These are phyloP conservation scores for Misgurnus anguillicaudatus DNA, from an alignment of 2,113 vertebrate genomes.

Conservation along the genomic window DNA sequence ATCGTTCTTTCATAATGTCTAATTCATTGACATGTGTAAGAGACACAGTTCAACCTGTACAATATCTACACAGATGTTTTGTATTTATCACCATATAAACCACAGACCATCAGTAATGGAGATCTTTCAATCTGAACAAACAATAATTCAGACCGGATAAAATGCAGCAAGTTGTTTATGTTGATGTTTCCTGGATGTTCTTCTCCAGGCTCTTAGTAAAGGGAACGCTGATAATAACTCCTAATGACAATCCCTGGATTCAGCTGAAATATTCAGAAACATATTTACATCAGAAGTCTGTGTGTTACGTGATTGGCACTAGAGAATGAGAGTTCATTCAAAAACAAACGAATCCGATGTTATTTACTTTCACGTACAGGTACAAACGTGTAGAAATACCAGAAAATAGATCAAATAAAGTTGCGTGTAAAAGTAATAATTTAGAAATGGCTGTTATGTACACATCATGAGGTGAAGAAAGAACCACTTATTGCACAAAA, in stretches of 20 bases:
- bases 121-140: no score
- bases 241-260: not conserved
- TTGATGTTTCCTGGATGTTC: not conserved
- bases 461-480: slow-evolving; percentile 23
- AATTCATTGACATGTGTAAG: not conserved
- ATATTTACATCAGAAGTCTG: slow-evolving; percentile 31
- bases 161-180: not conserved
- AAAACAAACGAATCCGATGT: not conserved
- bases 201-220: not conserved
- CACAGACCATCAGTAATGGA: not conserved
- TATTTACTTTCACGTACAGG: slow-evolving; percentile 27
- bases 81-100: not conserved
- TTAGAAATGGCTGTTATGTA: slow-evolving; percentile 43
- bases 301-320: slow-evolving; percentile 19
- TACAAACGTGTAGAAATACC: slow-evolving; percentile 37
- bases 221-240: no score
- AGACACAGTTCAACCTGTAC: slow-evolving; percentile 36
- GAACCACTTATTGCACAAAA: slow-evolving; percentile 43
- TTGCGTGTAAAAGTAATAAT: slow-evolving; percentile 37
- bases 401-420: slow-evolving; percentile 22
- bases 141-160: not conserved
- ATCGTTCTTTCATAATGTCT: not conserved
- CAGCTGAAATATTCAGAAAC: not conserved
- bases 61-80: slow-evolving; percentile 35
- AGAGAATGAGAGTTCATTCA: slow-evolving; percentile 24